Base-by-base conservation (phyloP, 2,797 vertebrate genomes). In the Cuniculus paca region DNA sequence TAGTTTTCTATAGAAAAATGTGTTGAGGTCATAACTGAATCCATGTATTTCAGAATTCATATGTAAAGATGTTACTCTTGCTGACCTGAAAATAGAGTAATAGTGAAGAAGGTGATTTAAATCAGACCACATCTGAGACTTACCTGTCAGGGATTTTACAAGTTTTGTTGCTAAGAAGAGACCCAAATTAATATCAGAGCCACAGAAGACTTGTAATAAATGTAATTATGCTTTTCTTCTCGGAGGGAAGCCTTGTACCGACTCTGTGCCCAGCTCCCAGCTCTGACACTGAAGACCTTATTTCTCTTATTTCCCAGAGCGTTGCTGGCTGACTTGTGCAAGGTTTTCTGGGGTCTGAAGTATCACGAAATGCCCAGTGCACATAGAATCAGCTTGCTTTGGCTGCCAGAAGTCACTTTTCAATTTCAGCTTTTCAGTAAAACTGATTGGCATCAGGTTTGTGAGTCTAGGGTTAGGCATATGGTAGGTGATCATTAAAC, bases 1-100 rank as follows among this genome's bases (percentile, higher is more conserved):
- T 80, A 54, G 82, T 96, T 94, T 95, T 58, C 82, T 81, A 34
- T 48, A 90, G 72, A 24, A 93, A 93, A 87, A 94, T 52, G 11
- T 91, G 26, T 78, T 68, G 68, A 70, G 36, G 39, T 4, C 42
- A 68, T 70, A 83, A 50, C 7, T 68, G 39, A 94, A 86, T 72
- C 16, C 17, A 52, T 79, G 82, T 88, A 34, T 95, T 94, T 96
- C 81, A 80, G n/a, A 86, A 20, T 45, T 88, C 61, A 72, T 65
- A 70, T 82, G 6, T 70, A 36, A 90, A 74, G 24, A 60, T 85
- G 36, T 72, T 70, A 85, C 4, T 79, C 26, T 91, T 75, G 26
- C 2, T 52, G 70, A 34, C 10, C 26, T 70, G 45, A 48, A 2
- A 94, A 50, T 63, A 56, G 56, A 75, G 79, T 84, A 74, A 13